Base-by-base conservation (phyloP, 2,797 vertebrate species). In the Decapterus maruadsi region DNA sequence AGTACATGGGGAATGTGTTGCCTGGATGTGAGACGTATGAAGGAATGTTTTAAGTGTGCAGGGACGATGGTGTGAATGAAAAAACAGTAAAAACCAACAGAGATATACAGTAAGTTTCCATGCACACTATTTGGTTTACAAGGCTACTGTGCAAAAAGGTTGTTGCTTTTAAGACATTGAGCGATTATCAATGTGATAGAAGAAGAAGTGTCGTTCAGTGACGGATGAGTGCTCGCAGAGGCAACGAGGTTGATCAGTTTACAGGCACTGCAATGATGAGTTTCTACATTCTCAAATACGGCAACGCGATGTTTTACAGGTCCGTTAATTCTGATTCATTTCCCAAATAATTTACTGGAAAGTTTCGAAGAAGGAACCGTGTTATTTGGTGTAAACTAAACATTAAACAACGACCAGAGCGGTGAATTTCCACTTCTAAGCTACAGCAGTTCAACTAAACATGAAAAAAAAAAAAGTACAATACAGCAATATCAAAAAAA, bases 41-140 rank as follows among this genome's bases (percentile, higher is more conserved):
- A 71, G 91, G 92, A 95, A 94, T 93, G 93, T 91, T 78, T 90
- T n/a, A 78, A 80, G 87, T 92, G 82, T 69, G 76, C 75, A 54
- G 54, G 31, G 53, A 77, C 6, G 31, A 26, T 36, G 62, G 48
- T 78, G 55, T 12, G 50, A 51, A 74, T 40, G 66, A 76, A 80
- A 46, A 81, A 26, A 26, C 36, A 19, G 42, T 34, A 55, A 75
- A 81, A 42, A 45, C 19, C 0, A 34, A 54, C 34, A 66, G 12
- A 16, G 69, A 48, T 69, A 53, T 26, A 26, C 42, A 59, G 57
- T 26, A 68, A 19, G 72, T 81, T 85, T 84, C 84, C 86, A 88
- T 89, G 90, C 90, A 75, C 73, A 73, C 59, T 10, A 77, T 90
- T 93, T 88, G 81, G 89, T 90, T 86, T 81, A 78, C 74, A 69